phyloP scores from a whole-genome alignment of 2,797 vertebrate species.

The Enteromius radiatus region DNA sequence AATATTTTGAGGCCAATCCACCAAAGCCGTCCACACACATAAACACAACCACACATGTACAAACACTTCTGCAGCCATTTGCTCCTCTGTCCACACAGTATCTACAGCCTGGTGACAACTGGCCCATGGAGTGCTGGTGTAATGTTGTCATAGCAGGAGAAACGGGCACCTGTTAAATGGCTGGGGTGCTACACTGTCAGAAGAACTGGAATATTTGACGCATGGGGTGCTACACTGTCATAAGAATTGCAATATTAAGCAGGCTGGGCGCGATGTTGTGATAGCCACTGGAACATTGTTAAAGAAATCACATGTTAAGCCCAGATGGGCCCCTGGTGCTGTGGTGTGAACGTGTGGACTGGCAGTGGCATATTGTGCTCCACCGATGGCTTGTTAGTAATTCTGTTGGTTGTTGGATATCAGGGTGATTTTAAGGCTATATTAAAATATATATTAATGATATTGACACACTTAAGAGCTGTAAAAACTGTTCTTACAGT shows the following conservation, averaged over 20 bases:
- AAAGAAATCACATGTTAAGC: slow-evolving; percentile 54
- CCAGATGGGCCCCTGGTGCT: slow-evolving; percentile 41
- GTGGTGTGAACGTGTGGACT: slow-evolving; percentile 55
- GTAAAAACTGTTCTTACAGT: background rate
- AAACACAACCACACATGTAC: slow-evolving; percentile 37
- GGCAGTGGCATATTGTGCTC: slow-evolving; percentile 50
- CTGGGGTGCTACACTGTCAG: slow-evolving; percentile 53
- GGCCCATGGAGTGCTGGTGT: slow-evolving; percentile 48
- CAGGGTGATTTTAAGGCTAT: slow-evolving; percentile 2
- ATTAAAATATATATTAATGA: background rate
- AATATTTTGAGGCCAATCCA: slow-evolving; percentile 23
- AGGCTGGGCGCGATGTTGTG: slow-evolving; percentile 61
- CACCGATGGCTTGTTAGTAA: slow-evolving; percentile 58
- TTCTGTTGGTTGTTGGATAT: slow-evolving; percentile 1
- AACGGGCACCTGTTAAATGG: slow-evolving; percentile 53
- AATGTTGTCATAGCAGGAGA: slow-evolving; percentile 59
- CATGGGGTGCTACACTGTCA: slow-evolving; percentile 44
- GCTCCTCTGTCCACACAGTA: slow-evolving; percentile 40
- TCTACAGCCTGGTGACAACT: slow-evolving; percentile 59
- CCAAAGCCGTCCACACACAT: background rate
- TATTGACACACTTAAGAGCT: background rate
- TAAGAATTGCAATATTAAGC: slow-evolving; percentile 49
- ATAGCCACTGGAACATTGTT: slow-evolving; percentile 67
- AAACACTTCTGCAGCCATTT: slow-evolving; percentile 46
- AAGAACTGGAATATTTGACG: slow-evolving; percentile 53